Base-by-base conservation (phyloP, 2,113 vertebrate species). In the Leiothrix lutea region DNA sequence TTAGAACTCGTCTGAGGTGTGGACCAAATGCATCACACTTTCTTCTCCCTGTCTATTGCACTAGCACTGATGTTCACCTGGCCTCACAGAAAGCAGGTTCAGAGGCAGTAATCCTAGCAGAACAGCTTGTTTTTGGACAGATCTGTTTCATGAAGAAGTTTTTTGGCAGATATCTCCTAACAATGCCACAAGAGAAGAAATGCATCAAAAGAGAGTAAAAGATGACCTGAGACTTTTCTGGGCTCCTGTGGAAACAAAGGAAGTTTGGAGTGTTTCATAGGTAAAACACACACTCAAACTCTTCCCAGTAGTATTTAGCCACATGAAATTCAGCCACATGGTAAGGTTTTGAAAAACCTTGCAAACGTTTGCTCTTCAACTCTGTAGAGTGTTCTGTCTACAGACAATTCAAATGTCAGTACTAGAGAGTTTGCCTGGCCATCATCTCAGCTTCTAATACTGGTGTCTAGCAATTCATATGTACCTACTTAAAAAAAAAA, bases 91-190 rank as follows among this genome's bases (percentile, higher is more conserved):
- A 75, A 38, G 45, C 31, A 61, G 29, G 6, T 61, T 85, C 38
- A 56, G 35, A 70, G 47, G 38, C 13, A 79, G 9, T 3, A 64
- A 50, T 8, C 5, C 8, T 8, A 31, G 23, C 13, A n/a, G 65
- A 80, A 1, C 26, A 40, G 18, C 16, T 62, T 51, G 12, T 11
- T 69, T 54, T 75, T 0, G 0, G 19, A 26, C 29, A 57, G 22
- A 33, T 88, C 35, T 23, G 11, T 29, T 35, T 13, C 21, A 47
- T 50, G 35, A 50, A 40, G 29, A 54, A 40, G 7, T 53, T 67
- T 54, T 61, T 31, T 3, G 11, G 66, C 17, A 54, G 23, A 10
- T 22, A 61, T 16, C 14, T 79, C n/a, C 22, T 56, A 66, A 35
- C 15, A 36, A 7, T 22, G 9, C 35, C 42, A 57, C 11, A 44